These are phyloP conservation scores for Ceratotherium simum DNA, from an alignment of 2,113 vertebrate species.

Conservation along the genomic window DNA sequence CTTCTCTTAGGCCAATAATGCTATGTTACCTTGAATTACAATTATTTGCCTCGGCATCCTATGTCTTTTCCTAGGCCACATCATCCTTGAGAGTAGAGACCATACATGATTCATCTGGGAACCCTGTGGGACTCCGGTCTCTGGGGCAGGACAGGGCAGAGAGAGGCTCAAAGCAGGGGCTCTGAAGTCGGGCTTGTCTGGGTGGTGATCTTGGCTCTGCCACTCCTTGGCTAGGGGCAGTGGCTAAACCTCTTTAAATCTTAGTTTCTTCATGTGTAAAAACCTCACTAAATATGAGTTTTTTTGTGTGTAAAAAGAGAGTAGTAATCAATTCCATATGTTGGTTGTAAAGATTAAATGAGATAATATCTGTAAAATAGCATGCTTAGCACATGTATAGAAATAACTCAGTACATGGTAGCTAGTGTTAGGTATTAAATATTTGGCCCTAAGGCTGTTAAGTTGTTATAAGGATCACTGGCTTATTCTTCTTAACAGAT, in stretches of 20 bases:
- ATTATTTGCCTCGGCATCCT: neutral
- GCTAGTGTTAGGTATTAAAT: neutral
- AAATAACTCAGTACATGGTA: neutral
- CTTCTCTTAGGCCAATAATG: neutral
- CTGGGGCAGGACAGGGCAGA: neutral
- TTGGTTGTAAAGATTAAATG: neutral
- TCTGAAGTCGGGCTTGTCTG: neutral
- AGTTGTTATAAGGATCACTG: neutral
- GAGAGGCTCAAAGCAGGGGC: neutral
- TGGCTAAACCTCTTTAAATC: neutral
- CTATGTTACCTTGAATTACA: neutral
- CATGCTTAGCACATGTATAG: neutral
- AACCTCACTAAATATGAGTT: neutral
- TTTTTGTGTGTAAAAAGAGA: neutral
- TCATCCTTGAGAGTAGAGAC: neutral
- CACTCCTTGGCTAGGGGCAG: neutral
- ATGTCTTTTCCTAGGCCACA: neutral
- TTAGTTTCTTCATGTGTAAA: neutral
- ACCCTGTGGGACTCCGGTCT: neutral
- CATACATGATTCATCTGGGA: neutral
- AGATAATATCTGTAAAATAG: neutral
- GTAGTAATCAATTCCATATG: neutral
- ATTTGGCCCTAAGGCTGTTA: neutral
- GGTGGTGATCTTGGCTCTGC: neutral
- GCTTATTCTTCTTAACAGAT: conserved; percentile 19